Percentiles rank a stretch among this genome's conserved stretches.
phyloP scores from a whole-genome alignment of 2,888 invertebrate genomes.

The Synergus itoensis region DNA sequence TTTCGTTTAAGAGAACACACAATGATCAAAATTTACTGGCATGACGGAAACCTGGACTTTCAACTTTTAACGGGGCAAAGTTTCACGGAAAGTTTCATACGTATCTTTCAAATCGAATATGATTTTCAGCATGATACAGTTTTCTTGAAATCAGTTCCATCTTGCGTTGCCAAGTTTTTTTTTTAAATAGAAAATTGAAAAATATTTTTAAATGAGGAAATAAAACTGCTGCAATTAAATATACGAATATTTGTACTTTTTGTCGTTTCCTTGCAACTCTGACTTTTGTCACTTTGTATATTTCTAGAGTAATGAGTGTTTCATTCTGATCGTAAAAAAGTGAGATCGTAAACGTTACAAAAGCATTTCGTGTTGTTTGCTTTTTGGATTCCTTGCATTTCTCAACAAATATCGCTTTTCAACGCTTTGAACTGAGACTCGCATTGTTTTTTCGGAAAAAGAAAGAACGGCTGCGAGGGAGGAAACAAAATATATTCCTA shows the following conservation, averaged over 20 bases:
- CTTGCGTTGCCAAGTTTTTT: background rate
- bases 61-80: constrained; percentile 38
- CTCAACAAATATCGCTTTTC: constrained; percentile 24
- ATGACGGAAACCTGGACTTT: background rate
- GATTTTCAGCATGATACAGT: background rate
- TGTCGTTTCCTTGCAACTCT: background rate
- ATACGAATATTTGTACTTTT: background rate
- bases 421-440: constrained; percentile 29
- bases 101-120: constrained; percentile 1
- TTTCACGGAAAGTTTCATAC: constrained; percentile 4
- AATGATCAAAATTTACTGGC: constrained; percentile 22
- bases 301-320: constrained; percentile 19
- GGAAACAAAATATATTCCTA: constrained; percentile 31
- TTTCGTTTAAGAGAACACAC: constrained; percentile 26
- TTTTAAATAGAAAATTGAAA: background rate
- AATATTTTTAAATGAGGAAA: background rate
- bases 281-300: background rate
- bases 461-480: background rate
- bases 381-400: constrained; percentile 12
- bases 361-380: constrained; percentile 24
- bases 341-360: constrained; percentile 5
- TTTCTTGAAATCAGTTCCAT: background rate
- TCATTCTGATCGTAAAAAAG: background rate
- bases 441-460: constrained; percentile 26
- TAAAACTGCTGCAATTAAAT: background rate